Conservation (phyloP, 2,113 vertebrate species). For the Sula dactylatra region DNA sequence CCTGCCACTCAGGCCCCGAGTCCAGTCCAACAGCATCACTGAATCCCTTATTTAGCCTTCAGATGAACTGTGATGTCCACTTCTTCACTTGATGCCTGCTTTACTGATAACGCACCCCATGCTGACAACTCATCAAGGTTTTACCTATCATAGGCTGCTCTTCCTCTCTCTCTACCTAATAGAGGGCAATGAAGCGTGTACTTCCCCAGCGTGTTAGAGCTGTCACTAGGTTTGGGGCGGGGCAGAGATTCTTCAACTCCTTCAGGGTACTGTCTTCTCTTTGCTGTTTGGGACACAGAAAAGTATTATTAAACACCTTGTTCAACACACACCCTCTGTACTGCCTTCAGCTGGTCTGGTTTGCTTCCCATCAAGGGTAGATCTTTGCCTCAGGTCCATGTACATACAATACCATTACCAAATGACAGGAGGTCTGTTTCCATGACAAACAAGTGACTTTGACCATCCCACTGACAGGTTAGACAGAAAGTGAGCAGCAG, state of each 20-base stretch:
- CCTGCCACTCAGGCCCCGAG: background rate
- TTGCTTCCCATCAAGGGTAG: background rate
- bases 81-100: background rate
- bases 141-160: background rate
- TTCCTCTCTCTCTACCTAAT: background rate
- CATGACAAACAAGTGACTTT: background rate
- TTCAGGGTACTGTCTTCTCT: background rate
- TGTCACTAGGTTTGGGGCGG: background rate
- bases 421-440: background rate
- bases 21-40: background rate
- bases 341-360: background rate
- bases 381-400: background rate
- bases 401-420: background rate
- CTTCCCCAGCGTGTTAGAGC: background rate
- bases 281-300: background rate
- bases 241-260: background rate
- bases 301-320: background rate
- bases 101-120: background rate
- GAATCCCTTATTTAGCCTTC: background rate
- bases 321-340: background rate
- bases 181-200: background rate
- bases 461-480: background rate
- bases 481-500: background rate
- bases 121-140: background rate
- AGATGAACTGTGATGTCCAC: background rate